A percentile compares a stretch with the other conserved stretches of the same genome.
Conservation (phyloP, 2,888 invertebrate genomes). For the Tachina lurida region DNA sequence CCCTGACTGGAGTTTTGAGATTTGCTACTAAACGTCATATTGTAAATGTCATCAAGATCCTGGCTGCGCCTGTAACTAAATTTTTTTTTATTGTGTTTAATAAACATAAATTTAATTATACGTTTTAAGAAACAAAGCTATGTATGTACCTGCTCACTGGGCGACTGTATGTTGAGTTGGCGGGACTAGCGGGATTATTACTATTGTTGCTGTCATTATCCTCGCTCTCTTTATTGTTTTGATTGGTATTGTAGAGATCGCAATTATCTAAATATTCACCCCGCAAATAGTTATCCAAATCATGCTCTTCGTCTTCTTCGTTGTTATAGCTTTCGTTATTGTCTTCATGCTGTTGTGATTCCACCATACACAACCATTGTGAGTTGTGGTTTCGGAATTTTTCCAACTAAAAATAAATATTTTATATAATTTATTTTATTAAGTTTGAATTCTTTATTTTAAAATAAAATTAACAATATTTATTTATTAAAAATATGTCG, state of each 20-base stretch:
- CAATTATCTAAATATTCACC: constrained; percentile 88
- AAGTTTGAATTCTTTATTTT: too few species aligned
- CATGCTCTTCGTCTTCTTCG: constrained; percentile 85
- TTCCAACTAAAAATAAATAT: constrained; percentile 85
- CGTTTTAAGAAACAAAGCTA: neutral
- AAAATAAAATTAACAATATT: too few species aligned
- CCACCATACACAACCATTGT: constrained; percentile 99
- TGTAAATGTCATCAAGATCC: constrained; percentile 84
- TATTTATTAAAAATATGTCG: too few species aligned
- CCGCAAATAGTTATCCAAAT: constrained; percentile 89
- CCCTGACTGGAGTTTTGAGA: constrained; percentile 81
- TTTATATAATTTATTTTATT: neutral
- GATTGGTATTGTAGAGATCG: constrained; percentile 82
- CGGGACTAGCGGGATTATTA: constrained; percentile 80
- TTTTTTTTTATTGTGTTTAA: neutral
- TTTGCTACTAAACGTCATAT: constrained; percentile 82
- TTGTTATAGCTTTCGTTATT: constrained; percentile 84
- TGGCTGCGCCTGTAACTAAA: constrained; percentile 83
- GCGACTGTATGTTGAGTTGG: constrained; percentile 83
- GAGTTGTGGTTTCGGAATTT: constrained; percentile 99
- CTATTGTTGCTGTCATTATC: constrained; percentile 80
- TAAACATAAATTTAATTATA: neutral
- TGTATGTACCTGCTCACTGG: constrained; percentile 83
- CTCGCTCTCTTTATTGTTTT: constrained; percentile 77
- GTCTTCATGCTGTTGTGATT: constrained; percentile 85